Evolutionary conservation across 1,140 invertebrate species (phyloP), one percentile per base, ranked within the genome.

Genomic region (Diuraphis noxia): DNA sequence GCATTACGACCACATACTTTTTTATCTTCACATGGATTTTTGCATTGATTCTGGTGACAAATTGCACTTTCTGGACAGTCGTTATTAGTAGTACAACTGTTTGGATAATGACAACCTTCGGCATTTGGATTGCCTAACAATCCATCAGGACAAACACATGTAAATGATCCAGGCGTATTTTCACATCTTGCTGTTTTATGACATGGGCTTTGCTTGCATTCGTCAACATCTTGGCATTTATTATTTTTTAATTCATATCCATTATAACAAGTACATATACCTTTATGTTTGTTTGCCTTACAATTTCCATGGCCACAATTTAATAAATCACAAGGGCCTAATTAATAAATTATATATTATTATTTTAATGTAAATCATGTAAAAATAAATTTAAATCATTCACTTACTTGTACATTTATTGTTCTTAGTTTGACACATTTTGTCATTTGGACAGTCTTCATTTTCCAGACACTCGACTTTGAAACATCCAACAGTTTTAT

Each of bases 31-130:
- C 97, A 98, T 5, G 97, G 97, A 93, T 97, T 96, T 13, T 96
- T 94, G 92, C 97, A 98, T 92, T 97, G 97, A 92, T 96, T 95
- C 92, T 96, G 96, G 43, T 96, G 94, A 93, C 97, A 98, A 43
- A 95, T 95, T 93, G 97, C 97, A 93, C 98, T 97, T 93, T 96
- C 96, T 1, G 97, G 97, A 95, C 98, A 98, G 82, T 98, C 96
- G 23, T 96, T 95, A 93, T 96, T 97, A 72, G 96, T 95, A 3
- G 96, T 95, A 93, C 97, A 97, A 41, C 40, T 92, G 19, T 40
- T 89, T 93, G 97, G 97, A 1, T 97, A 96, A 92, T 96, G 95
- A 92, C 97, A 94, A 17, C 93, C 93, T n/a, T 93, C 94, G 30
- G 95, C 95, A 92, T 95, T 94, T 92, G 96, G 95, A 94, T 96